A percentile compares a stretch with the other conserved stretches of the same genome.
phyloP scores from a whole-genome alignment of 2,797 vertebrate genomes.

The Champsocephalus gunnari region DNA sequence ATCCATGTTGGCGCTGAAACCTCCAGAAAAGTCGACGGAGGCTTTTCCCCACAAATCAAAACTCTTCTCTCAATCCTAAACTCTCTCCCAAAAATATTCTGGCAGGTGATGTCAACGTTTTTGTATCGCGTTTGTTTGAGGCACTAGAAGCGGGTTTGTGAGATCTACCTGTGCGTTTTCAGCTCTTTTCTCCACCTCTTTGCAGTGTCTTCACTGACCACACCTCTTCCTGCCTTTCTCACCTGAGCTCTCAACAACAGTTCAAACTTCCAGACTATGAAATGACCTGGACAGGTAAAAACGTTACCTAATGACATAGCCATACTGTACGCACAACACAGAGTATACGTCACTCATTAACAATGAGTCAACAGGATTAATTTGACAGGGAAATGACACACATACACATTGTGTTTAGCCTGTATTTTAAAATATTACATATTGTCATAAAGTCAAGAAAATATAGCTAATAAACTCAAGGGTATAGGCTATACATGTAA shows the following conservation, averaged over 20 bases:
- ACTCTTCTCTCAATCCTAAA: background rate
- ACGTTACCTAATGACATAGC: background rate
- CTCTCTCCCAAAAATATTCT: rapidly evolving
- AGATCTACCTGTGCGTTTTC: conserved; percentile 51
- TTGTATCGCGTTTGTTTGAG: background rate
- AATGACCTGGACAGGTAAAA: background rate
- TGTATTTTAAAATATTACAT: background rate
- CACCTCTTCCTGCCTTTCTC: conserved; percentile 54
- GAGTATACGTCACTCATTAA: background rate
- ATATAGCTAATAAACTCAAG: no score
- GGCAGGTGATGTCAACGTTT: rapidly evolving
- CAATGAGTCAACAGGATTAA: background rate
- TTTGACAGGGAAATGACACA: background rate
- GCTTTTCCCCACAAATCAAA: conserved; percentile 8
- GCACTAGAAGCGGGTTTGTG: background rate
- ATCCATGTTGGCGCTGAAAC: conserved; percentile 58
- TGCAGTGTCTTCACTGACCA: conserved; percentile 28
- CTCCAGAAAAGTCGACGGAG: conserved; percentile 14
- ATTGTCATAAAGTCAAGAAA: background rate
- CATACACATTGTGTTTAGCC: background rate
- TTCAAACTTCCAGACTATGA: background rate
- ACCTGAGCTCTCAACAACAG: conserved; percentile 43
- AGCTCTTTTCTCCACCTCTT: conserved; percentile 43
- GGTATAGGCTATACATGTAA: no score
- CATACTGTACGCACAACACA: background rate